Percentiles rank a stretch among this genome's conserved stretches.
phyloP scores from a whole-genome alignment of 92 coral and sea anemone genomes.

The Parazoanthus darwini region DNA sequence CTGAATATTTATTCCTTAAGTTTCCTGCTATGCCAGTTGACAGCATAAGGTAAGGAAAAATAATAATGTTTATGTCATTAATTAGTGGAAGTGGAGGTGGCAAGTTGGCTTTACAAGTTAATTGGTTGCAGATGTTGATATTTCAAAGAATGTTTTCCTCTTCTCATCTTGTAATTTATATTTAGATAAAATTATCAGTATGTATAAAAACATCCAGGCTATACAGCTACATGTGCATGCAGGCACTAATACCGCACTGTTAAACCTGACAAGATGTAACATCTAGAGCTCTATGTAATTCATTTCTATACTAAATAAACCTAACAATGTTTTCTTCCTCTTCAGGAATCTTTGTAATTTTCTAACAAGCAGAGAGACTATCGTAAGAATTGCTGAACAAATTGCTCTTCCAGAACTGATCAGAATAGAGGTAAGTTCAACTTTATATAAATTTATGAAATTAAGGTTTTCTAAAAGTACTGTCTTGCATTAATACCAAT shows the following conservation, averaged over 20 bases:
- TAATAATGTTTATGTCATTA: background rate
- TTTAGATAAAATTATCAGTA: too few relatives aligned
- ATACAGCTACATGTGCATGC: too few relatives aligned
- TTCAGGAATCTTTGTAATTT: constrained; percentile 75
- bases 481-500: too few relatives aligned
- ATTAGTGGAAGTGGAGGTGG: background rate
- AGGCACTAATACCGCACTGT: too few relatives aligned
- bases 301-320: too few relatives aligned
- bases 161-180: too few relatives aligned
- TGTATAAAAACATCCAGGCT: too few relatives aligned
- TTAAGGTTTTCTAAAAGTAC: too few relatives aligned
- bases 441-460: too few relatives aligned
- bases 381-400: constrained; percentile 71
- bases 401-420: constrained; percentile 88
- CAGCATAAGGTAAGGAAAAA: constrained; percentile 74
- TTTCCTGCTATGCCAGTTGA: constrained; percentile 73
- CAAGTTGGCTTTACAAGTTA: background rate
- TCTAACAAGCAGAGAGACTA: constrained; percentile 62
- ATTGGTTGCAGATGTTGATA: background rate
- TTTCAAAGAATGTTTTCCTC: too few relatives aligned
- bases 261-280: too few relatives aligned
- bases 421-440: constrained; percentile 69
- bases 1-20: constrained; percentile 75
- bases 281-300: too few relatives aligned
- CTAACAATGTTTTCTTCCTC: background rate